A percentile compares a stretch with the other conserved stretches of the same genome.
Evolutionary conservation across 2,113 vertebrate genomes (phyloP).

Genomic region (Heteronetta atricapilla): DNA sequence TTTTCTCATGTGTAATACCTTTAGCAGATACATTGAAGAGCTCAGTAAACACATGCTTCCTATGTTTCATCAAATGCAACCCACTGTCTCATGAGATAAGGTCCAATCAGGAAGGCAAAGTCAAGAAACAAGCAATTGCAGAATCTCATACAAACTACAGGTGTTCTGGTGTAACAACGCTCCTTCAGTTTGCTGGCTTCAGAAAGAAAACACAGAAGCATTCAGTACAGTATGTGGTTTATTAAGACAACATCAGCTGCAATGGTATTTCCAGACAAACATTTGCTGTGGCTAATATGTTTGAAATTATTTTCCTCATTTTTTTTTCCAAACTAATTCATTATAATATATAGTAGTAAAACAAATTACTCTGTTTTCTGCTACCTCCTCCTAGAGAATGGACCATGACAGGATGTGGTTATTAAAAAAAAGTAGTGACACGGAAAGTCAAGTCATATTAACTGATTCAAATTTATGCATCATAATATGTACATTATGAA

Average conservation of each 20-base stretch:
- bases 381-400: background rate
- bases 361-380: background rate
- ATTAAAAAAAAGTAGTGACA: background rate
- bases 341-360: background rate
- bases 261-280: background rate
- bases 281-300: background rate
- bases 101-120: background rate
- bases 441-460: background rate
- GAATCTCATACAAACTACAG: background rate
- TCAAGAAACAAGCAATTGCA: background rate
- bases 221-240: background rate
- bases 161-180: background rate
- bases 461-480: background rate
- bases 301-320: background rate
- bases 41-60: conserved; percentile 67
- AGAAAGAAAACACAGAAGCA: background rate
- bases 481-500: background rate
- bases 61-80: conserved; percentile 62
- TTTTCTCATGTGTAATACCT: conserved; percentile 63
- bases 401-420: too few species aligned
- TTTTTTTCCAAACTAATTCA: background rate
- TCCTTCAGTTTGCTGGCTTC: background rate
- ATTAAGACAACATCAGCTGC: background rate
- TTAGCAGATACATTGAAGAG: conserved; percentile 51
- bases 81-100: conserved; percentile 51